Base-by-base conservation (phyloP, 2,888 invertebrate genomes). In the Gymnocheta viridis region DNA sequence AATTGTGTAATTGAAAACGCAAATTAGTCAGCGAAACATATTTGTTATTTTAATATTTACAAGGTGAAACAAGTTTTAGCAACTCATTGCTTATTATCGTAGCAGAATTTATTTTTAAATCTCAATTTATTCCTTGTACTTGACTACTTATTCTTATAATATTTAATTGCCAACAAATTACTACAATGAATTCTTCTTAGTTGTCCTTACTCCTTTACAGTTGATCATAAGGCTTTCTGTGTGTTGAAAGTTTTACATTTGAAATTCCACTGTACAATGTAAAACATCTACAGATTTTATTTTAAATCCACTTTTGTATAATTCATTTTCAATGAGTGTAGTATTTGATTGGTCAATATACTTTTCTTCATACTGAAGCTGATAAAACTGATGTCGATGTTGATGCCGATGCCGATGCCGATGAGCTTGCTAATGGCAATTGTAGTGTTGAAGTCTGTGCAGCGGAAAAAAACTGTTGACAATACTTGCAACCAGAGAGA, bases 291-390 rank as follows among this genome's bases (percentile, higher is more conserved):
- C 3, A 3, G 14, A 12, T 38, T 38, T 47, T 19, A n/a, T n/a
- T 6, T 27, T 17, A 41, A 19, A 14, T 60, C 10, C 0, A 17
- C 24, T 44, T 29, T 9, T 27, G 12, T n/a, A 38, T 19, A 14
- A 44, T 54, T 10, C 5, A 5, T 17, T 67, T 69, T 38, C 38
- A n/a, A 6, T 66, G 82, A 67, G 77, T 82, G 77, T 82, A 78
- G 17, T 35, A 60, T 66, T 60, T 62, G 51, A 44, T 49, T 70
- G 74, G 60, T 49, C 66, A 58, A 72, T 32, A 56, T 60, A 72
- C 24, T 70, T 41, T 70, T n/a, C 32, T 66, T 64, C 17, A 66
- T 56, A 67, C 62, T 60, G 38, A 35, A 51, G 17, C 49, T 44
- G 27, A 60, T 47, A 22, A 29, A 24, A 14, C 58, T 67, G 72